phyloP scores from a whole-genome alignment of 1,140 invertebrate species.

The Diploscapter pachys region DNA sequence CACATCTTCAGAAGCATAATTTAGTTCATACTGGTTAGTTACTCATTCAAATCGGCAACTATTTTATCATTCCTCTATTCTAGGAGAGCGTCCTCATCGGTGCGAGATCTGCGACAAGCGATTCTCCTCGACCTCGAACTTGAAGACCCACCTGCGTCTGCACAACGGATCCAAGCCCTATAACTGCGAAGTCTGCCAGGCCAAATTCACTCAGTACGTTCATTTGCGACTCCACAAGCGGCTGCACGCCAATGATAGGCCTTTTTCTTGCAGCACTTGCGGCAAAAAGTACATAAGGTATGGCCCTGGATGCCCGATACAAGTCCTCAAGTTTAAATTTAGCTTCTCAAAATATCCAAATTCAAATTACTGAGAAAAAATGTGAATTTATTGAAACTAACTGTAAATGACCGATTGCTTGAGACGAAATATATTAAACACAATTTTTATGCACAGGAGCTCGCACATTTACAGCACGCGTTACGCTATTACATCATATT shows the following conservation, averaged over 20 bases:
- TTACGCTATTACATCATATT: no score
- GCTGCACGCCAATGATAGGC: slow-evolving; percentile 92
- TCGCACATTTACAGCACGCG: no score
- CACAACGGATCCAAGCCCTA: slow-evolving; percentile 84
- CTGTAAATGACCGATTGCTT: no score
- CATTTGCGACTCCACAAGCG: slow-evolving; percentile 93
- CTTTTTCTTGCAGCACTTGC: slow-evolving; percentile 92
- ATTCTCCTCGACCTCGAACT: slow-evolving; percentile 94
- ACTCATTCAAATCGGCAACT: not conserved
- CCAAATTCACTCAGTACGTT: slow-evolving; percentile 97
- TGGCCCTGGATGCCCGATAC: not conserved
- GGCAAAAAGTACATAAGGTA: slow-evolving; percentile 89
- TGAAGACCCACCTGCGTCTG: slow-evolving; percentile 93
- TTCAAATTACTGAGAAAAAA: no score
- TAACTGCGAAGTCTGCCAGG: slow-evolving; percentile 87
- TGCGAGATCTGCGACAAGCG: slow-evolving; percentile 95
- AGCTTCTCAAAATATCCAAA: no score
- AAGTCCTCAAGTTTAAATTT: no score
- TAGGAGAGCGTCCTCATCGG: slow-evolving; percentile 92
- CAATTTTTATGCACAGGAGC: no score
- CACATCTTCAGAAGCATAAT: slow-evolving; percentile 93
- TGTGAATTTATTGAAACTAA: no score
- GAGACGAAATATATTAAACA: no score
- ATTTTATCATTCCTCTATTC: slow-evolving; percentile 21
- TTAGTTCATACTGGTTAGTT: slow-evolving; percentile 82